Evolutionary conservation across 2,797 vertebrate genomes (phyloP).

Genomic region (Petrocephalus sullivani): DNA sequence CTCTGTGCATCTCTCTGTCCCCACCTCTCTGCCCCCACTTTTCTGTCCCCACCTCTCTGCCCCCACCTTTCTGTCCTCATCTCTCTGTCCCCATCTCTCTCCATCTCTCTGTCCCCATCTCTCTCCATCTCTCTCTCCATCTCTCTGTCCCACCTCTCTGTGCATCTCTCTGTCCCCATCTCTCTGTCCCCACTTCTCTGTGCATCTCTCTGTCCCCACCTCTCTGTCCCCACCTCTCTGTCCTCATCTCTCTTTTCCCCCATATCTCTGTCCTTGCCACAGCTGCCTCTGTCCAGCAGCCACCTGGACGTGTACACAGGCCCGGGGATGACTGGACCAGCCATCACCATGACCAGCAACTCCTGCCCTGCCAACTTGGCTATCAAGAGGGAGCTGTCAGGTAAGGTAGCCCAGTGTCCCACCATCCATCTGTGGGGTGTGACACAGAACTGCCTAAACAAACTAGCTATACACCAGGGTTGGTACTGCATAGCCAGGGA

Average conservation of each 20-base stretch:
- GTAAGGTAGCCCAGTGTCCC: slow-evolving; percentile 47
- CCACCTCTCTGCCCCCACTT: too few relatives aligned
- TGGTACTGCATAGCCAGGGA: not conserved
- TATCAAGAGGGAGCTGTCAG: slow-evolving; percentile 86
- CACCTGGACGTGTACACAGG: slow-evolving; percentile 89
- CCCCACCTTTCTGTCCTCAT: too few relatives aligned
- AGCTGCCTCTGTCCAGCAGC: slow-evolving; percentile 93
- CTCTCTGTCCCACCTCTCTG: too few relatives aligned
- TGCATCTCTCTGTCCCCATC: too few relatives aligned
- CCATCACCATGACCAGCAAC: slow-evolving; percentile 90
- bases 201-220: too few relatives aligned
- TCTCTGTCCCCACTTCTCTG: too few relatives aligned
- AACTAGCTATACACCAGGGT: not conserved
- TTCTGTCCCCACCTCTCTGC: too few relatives aligned
- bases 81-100: too few relatives aligned
- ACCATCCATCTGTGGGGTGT: not conserved
- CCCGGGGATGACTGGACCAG: slow-evolving; percentile 80
- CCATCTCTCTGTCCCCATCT: too few relatives aligned
- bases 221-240: not conserved
- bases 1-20: too few relatives aligned
- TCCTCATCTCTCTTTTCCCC: not conserved
- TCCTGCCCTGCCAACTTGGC: slow-evolving; percentile 93
- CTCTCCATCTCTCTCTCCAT: too few relatives aligned
- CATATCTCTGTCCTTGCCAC: slow-evolving; percentile 36
- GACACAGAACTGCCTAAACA: not conserved